Evolutionary conservation across 2,888 invertebrate species (phyloP), one percentile per base, ranked within the genome.

Genomic region (Antheraea assamensis): DNA sequence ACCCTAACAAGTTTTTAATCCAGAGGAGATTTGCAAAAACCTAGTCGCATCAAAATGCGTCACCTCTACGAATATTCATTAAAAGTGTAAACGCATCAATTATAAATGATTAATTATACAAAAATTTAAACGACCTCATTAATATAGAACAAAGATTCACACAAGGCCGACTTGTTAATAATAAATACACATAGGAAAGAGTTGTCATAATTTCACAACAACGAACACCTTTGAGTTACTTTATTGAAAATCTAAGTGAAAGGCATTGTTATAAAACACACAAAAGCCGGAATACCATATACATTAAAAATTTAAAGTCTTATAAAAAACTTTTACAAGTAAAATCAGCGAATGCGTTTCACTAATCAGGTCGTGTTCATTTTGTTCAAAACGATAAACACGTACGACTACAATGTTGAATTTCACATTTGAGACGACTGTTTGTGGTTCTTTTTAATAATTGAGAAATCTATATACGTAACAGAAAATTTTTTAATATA

Each of bases 301-400:
- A 81, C 83, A 83, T 83, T 80, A 73, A 85, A 80, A 84, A 84
- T 85, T 80, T 72, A 80, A 81, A 84, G 79, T 83, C 76, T 76
- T 82, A 80, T 78, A 72, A 61, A 74, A 75, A 74, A 74, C 49
- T 74, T 49, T 71, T 74, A 71, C 71, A 76, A 74, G 71, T 15
- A 24, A 55, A 31, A 71, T 55, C 72, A 64, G 13, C 5, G 19
- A 61, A 7, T 30, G 31, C 17, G 66, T 66, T 66, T 66, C 66
- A 19, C 17, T 31, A 31, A 31, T 15, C 31, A 30, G 31, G 19
- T n/a, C 30, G 66, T 19, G 15, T 31, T 31, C 66, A 31, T 4
- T 66, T 66, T 17, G 42, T 42, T 30, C 13, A 30, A 66, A 66
- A 66, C 30, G 3, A 5, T 66, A 3, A 5, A 15, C 19, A 30